phyloP scores from a whole-genome alignment of 2,888 invertebrate species.

The Folsomia manolachei region DNA sequence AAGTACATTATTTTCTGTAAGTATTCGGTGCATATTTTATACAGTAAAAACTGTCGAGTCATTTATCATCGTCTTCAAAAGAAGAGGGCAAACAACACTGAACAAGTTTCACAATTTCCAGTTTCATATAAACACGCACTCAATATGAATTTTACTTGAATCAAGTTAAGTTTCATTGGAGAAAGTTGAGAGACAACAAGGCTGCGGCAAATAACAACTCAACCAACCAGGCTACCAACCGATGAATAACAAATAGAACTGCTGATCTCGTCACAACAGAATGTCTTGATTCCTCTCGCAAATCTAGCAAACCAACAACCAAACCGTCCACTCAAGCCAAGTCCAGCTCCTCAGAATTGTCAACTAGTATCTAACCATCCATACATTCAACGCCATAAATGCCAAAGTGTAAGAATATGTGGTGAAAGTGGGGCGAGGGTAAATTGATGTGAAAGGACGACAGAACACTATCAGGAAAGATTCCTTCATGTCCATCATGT shows the following conservation, averaged over 20 bases:
- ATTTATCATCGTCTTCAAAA: constrained; percentile 39
- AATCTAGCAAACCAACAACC: background rate
- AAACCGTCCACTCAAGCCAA: no score
- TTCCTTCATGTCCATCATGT: constrained; percentile 1
- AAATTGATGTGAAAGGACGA: constrained; percentile 16
- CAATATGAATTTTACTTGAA: constrained; percentile 30
- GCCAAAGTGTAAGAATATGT: background rate
- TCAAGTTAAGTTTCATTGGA: constrained; percentile 11
- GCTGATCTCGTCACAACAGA: background rate
- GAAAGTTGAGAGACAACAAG: background rate
- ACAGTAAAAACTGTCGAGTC: constrained; percentile 32
- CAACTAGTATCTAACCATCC: no score
- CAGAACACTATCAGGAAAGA: background rate
- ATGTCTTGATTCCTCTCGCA: background rate
- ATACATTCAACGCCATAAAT: no score
- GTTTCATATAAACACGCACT: constrained; percentile 16
- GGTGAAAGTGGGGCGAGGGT: background rate
- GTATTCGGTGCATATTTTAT: constrained; percentile 1
- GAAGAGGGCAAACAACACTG: background rate
- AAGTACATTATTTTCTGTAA: background rate
- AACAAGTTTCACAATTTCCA: constrained; percentile 27
- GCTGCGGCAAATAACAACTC: no score
- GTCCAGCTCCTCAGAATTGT: no score
- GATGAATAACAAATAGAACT: background rate
- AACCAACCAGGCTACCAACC: no score